These are phyloP conservation scores for Remorina albescens DNA, from an alignment of 2,797 vertebrate species.

Conservation along the genomic window DNA sequence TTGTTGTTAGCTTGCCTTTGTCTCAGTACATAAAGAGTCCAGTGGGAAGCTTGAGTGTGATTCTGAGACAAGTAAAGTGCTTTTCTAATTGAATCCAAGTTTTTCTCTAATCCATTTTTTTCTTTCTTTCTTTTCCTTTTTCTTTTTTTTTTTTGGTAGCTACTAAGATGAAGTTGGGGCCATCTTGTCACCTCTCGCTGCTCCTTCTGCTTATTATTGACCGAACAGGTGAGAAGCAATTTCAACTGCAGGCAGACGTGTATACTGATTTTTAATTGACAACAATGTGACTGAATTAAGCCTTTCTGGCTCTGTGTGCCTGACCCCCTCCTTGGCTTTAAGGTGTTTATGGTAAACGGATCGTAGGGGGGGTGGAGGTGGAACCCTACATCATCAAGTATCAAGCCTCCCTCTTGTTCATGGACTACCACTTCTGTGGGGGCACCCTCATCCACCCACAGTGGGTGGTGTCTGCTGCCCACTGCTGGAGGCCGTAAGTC, in stretches of 20 bases:
- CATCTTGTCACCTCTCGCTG: slow-evolving; percentile 39
- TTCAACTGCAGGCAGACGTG: background rate
- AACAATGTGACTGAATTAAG: background rate
- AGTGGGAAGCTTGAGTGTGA: background rate
- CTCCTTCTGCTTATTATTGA: slow-evolving; percentile 49
- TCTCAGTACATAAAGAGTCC: background rate
- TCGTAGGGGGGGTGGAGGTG: slow-evolving; percentile 81
- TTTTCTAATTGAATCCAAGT: background rate
- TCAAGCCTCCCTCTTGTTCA: slow-evolving; percentile 79
- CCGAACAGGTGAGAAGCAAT: slow-evolving; percentile 58
- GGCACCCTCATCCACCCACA: slow-evolving; percentile 78
- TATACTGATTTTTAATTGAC: background rate
- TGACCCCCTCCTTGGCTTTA: background rate
- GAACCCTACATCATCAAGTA: slow-evolving; percentile 76
- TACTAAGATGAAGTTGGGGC: slow-evolving; percentile 54
- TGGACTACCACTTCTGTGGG: slow-evolving; percentile 79
- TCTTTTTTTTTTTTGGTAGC: slow-evolving; percentile 27
- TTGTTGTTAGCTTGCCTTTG: background rate
- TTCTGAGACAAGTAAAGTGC: background rate
- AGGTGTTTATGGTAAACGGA: slow-evolving; percentile 76
- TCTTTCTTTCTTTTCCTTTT: background rate
- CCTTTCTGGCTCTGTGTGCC: background rate
- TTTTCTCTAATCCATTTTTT: background rate
- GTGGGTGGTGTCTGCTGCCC: slow-evolving; percentile 87
- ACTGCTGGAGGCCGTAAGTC: slow-evolving; percentile 87